Evolutionary conservation across 2,888 invertebrate species (phyloP).

Genomic region (Incurvaria masculella): DNA sequence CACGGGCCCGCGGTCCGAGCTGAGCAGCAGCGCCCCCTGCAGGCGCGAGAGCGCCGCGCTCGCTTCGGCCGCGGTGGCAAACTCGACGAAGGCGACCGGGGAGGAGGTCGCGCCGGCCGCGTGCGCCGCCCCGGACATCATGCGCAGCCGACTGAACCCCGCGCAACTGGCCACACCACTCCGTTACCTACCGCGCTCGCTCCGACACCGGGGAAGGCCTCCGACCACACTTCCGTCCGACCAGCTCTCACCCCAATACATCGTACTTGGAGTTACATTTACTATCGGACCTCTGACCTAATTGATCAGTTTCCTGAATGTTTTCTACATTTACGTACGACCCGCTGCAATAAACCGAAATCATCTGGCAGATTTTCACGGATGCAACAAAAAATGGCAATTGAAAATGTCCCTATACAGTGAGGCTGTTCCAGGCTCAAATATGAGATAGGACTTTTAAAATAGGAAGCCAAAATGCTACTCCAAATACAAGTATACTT

Average conservation of each 20-base stretch:
- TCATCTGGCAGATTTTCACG: too few relatives aligned
- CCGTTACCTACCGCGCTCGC: slow-evolving; percentile 7
- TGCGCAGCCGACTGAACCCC: slow-evolving; percentile 97
- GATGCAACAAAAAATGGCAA: too few relatives aligned
- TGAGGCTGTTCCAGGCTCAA: too few relatives aligned
- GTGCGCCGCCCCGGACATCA: slow-evolving; percentile 75
- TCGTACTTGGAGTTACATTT: not conserved
- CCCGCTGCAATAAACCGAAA: too few relatives aligned
- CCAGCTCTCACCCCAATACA: too few relatives aligned
- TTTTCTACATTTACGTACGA: too few relatives aligned
- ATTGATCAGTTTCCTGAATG: too few relatives aligned
- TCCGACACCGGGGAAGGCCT: not conserved
- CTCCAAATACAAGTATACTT: too few relatives aligned
- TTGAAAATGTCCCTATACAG: too few relatives aligned
- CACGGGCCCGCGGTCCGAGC: slow-evolving; percentile 95
- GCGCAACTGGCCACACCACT: slow-evolving; percentile 83
- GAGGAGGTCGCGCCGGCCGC: slow-evolving; percentile 49
- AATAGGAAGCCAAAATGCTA: too few relatives aligned
- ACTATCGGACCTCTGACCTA: too few relatives aligned
- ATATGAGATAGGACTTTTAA: too few relatives aligned
- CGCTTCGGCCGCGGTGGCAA: slow-evolving; percentile 89
- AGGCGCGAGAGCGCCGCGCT: slow-evolving; percentile 89
- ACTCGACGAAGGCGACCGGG: slow-evolving; percentile 98
- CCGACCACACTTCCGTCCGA: not conserved
- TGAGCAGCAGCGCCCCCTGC: slow-evolving; percentile 94